A percentile compares a stretch with the other conserved stretches of the same genome.
These are phyloP conservation scores for Phrixothrix hirtus DNA, from an alignment of 2,888 invertebrate genomes.

Conservation along the genomic window DNA sequence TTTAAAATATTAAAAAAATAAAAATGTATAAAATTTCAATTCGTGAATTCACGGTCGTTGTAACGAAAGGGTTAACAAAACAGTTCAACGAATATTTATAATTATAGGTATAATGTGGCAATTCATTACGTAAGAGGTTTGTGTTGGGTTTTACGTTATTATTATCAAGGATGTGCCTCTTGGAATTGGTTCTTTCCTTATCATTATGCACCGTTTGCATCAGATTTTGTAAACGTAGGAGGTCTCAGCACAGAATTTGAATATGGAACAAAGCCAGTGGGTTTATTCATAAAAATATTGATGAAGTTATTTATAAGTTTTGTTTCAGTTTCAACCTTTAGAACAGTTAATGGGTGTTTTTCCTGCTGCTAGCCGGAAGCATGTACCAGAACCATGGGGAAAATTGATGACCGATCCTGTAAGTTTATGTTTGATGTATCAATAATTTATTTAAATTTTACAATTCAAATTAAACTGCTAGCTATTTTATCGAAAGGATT, in stretches of 20 bases:
- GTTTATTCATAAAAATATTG: slow-evolving; percentile 39
- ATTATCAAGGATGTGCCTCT: slow-evolving; percentile 98
- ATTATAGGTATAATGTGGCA: slow-evolving; percentile 77
- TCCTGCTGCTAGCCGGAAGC: slow-evolving; percentile 93
- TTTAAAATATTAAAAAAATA: too few relatives aligned
- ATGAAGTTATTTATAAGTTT: slow-evolving; percentile 9
- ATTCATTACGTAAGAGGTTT: slow-evolving; percentile 93
- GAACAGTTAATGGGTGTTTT: slow-evolving; percentile 99
- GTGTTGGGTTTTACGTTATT: slow-evolving; percentile 98
- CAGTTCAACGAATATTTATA: slow-evolving; percentile 18
- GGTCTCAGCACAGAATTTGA: slow-evolving; percentile 87
- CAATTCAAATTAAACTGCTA: too few relatives aligned
- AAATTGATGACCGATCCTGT: slow-evolving; percentile 89
- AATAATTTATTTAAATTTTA: too few relatives aligned
- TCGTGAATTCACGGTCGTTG: too few relatives aligned
- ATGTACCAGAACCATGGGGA: slow-evolving; percentile 94
- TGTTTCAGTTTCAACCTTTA: slow-evolving; percentile 84
- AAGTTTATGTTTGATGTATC: slow-evolving; percentile 52
- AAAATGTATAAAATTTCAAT: too few relatives aligned
- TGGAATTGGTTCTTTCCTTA: slow-evolving; percentile 99
- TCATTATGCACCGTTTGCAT: slow-evolving; percentile 99
- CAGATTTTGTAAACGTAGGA: slow-evolving; percentile 92
- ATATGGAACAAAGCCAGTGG: slow-evolving; percentile 83
- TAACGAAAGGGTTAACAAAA: too few relatives aligned
- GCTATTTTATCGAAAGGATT: too few relatives aligned